Base-by-base conservation (phyloP, 1,140 invertebrate species). In the Aethina tumida region DNA sequence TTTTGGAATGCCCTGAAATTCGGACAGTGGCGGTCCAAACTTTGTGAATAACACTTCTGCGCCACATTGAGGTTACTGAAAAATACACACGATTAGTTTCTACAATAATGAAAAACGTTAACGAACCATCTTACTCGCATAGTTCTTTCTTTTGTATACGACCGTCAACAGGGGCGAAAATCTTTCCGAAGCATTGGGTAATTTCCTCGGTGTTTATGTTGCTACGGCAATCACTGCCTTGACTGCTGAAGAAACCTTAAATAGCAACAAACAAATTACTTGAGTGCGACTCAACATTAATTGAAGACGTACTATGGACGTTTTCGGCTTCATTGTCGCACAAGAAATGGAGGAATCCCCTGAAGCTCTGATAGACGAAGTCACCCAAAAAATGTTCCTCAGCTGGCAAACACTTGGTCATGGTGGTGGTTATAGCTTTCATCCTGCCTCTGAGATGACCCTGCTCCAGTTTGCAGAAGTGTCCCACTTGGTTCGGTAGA, bases 171-270 rank as follows among this genome's bases (percentile, higher is more conserved):
- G 22, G 3, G 12, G 20, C 5, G 20, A 35, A 35, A 24, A 24
- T 13, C 25, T 15, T 22, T 3, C 20, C 12, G 16, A 35, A 35
- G 12, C 33, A 35, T 13, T n/a, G n/a, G 12, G 8, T 13, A 7
- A 35, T 13, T 35, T 35, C 33, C 6, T 24, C 4, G 16, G 33
- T 22, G 2, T 19, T 24, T 5, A 35, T 18, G 12, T 19, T 7
- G 5, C 2, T 22, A 5, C 33, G 19, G 15, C 33, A 35, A 2
- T 35, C 19, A 8, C 25, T 35, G 12, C 33, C 33, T 14, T 35
- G 33, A 3, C 20, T 14, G 25, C 33, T 35, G 20, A 35, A 35
- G 33, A 35, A 35, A 13, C 20, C 33, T 35, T 19, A 4, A 35
- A 35, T 24, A 35, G 5, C 14, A 28, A 28, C 4, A 10, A 12